phyloP scores from a whole-genome alignment of 2,797 vertebrate species.

The Chrysocyon brachyurus region DNA sequence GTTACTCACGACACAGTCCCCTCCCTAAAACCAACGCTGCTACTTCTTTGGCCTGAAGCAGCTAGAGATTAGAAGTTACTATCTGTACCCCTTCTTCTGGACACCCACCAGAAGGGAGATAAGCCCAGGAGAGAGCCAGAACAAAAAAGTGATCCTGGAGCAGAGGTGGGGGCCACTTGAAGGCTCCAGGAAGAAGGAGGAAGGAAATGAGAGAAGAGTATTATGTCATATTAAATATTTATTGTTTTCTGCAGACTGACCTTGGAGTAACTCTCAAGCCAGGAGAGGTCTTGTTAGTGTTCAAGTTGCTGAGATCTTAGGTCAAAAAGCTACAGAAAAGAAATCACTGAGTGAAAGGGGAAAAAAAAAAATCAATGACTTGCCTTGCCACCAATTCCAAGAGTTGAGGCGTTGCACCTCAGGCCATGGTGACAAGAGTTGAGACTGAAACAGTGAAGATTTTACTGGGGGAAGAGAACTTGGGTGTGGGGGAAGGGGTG shows the following conservation, averaged over 20 bases:
- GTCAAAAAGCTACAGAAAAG: conserved; percentile 47
- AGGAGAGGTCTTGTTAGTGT: conserved; percentile 64
- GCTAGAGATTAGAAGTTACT: not conserved
- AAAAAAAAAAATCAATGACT: not conserved
- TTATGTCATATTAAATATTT: conserved; percentile 51
- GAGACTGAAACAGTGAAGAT: not conserved
- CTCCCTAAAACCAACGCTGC: not conserved
- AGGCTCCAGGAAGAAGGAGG: not conserved
- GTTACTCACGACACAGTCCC: not conserved
- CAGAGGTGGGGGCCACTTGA: not conserved
- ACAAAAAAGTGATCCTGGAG: not conserved
- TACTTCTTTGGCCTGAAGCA: not conserved
- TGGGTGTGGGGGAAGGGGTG: not conserved
- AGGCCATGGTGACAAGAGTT: not conserved
- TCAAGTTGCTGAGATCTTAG: conserved; percentile 49
- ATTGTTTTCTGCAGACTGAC: conserved; percentile 67
- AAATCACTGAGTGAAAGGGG: not conserved
- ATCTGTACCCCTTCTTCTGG: not conserved
- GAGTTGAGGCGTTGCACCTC: not conserved
- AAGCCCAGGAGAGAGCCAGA: not conserved
- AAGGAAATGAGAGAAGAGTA: not conserved
- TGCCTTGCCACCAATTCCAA: not conserved
- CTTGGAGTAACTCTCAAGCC: conserved; percentile 39
- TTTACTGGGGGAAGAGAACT: not conserved
- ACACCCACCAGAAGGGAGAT: not conserved